Evolutionary conservation across 2,797 vertebrate genomes (phyloP).

Genomic region (Garrulus glandarius): DNA sequence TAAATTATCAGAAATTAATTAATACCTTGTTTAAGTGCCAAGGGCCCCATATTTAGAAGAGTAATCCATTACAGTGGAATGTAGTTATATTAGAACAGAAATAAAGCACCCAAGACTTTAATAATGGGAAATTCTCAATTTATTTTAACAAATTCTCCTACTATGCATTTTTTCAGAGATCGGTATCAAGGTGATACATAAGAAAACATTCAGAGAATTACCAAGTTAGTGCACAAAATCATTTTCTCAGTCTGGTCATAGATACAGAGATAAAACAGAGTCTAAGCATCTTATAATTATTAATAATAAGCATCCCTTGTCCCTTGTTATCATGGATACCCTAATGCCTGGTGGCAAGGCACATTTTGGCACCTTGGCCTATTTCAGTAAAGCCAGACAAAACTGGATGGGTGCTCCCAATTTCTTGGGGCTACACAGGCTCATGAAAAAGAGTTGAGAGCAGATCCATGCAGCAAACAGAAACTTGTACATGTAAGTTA

Average conservation of each 20-base stretch:
- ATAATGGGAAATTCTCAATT: not conserved
- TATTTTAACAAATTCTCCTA: conserved; percentile 17
- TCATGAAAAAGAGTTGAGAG: not conserved
- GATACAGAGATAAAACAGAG: not conserved
- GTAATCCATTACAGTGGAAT: not conserved
- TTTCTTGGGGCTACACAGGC: not conserved
- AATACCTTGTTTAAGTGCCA: not conserved
- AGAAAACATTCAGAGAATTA: not conserved
- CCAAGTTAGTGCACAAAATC: not conserved
- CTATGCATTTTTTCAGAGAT: not conserved
- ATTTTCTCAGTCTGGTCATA: not conserved
- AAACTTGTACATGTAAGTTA: not conserved
- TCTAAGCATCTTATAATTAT: not conserved
- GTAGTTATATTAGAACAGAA: not conserved
- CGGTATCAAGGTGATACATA: not conserved
- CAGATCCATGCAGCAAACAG: not conserved
- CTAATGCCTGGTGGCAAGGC: not conserved
- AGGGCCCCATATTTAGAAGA: not conserved
- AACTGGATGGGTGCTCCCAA: not conserved
- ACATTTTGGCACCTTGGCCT: not conserved
- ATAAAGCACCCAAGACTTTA: not conserved
- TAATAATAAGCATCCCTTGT: not conserved
- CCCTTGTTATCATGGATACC: not conserved
- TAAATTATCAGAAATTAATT: not conserved
- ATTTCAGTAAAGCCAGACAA: not conserved